Evolutionary conservation across 2,113 vertebrate genomes (phyloP), one percentile per base, ranked within the genome.

Genomic region (Rana temporaria): DNA sequence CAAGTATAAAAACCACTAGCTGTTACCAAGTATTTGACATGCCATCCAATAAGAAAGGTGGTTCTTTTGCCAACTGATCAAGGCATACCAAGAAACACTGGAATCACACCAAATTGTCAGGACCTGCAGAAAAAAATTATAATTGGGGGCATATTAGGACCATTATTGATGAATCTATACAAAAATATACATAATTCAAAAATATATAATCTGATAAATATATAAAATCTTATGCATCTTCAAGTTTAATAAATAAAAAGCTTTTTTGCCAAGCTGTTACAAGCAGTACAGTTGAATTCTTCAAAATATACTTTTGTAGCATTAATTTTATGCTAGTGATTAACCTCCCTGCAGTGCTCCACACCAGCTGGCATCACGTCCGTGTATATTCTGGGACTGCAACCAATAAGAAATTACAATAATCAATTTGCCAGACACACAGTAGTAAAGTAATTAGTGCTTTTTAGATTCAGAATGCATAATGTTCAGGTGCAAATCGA

Each of bases 331-430:
- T 19, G 4, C 20, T 62, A 4, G 11, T 62, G 38, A 70, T 70
- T 80, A 80, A 70, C 78, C 66, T 70, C 22, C 20, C n/a, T 15
- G 16, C 30, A 69, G 34, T 22, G 18, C 30, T 16, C 20, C 48
- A 22, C 67, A 60, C 55, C 20, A 70, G 78, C 78, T 62, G 66
- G n/a, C 69, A 38, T 70, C 38, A 59, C 26, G 17, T 34, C 65
- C 62, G 20, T 70, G 34, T 68, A 32, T 30, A 60, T 70, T 80
- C 55, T 48, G 55, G 55, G 66, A 69, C n/a, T 70, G 56, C 32
- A 60, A 70, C 78, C 78, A 70, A 70, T 80, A 80, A 62, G 66
- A 70, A 70, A 80, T 80, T 70, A 70, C 66, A 70, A 80, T 80
- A 80, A 80, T 80, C 66, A 80, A 80, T 80, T 70, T 80, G 66